Percentiles rank a stretch among this genome's conserved stretches.
phyloP scores from a whole-genome alignment of 2,113 vertebrate genomes.

The Hemiprocne comata region DNA sequence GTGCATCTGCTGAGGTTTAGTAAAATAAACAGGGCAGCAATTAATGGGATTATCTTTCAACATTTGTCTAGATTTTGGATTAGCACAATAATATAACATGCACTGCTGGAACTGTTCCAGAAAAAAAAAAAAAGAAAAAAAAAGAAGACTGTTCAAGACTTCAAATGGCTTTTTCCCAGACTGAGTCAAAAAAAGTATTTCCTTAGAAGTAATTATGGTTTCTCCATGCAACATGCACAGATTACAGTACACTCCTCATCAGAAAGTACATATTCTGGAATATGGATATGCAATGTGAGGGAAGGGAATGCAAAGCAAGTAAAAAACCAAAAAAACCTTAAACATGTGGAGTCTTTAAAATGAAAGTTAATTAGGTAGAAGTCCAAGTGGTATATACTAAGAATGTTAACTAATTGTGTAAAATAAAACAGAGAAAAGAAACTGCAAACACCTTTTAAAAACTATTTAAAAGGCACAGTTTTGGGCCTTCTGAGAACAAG shows the following conservation, averaged over 20 bases:
- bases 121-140: not conserved
- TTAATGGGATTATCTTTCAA: slow-evolving; percentile 11
- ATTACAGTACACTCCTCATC: not conserved
- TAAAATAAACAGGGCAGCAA: not conserved
- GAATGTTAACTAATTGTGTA: not conserved
- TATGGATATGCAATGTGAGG: fast-evolving
- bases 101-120: not conserved
- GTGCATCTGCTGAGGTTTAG: not conserved
- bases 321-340: not conserved
- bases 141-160: not conserved
- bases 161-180: not conserved
- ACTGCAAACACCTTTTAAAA: not conserved
- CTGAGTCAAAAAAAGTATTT: not conserved
- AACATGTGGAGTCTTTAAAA: not conserved
- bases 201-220: not conserved
- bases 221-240: not conserved
- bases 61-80: not conserved
- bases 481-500: not conserved
- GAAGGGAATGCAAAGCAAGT: not conserved
- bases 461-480: not conserved
- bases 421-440: not conserved
- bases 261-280: not conserved
- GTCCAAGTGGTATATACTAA: not conserved
- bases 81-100: not conserved
- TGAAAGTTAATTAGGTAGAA: not conserved